A percentile compares a stretch with the other conserved stretches of the same genome.
phyloP scores from a whole-genome alignment of 2,797 vertebrate species.

The Nothura maculosa region DNA sequence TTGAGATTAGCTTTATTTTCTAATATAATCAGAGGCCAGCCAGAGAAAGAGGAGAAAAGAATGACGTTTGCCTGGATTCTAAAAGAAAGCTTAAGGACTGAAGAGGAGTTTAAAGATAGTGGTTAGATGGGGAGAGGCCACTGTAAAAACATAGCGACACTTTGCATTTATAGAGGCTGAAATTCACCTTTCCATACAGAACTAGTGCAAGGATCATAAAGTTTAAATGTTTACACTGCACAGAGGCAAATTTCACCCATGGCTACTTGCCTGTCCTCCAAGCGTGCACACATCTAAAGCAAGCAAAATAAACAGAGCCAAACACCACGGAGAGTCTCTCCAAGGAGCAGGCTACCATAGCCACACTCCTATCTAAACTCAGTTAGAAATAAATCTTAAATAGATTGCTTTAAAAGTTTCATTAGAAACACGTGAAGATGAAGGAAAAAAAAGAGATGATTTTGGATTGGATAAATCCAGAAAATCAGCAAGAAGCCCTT shows the following conservation, averaged over 20 bases:
- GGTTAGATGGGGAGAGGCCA: slow-evolving; percentile 45
- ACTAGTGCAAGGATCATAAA: slow-evolving; percentile 62
- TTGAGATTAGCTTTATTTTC: slow-evolving; percentile 81
- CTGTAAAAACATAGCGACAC: slow-evolving; percentile 55
- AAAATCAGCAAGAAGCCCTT: neutral
- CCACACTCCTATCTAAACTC: neutral
- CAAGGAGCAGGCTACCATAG: neutral
- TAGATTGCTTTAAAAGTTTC: neutral
- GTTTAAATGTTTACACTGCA: slow-evolving; percentile 54
- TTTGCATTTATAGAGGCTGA: slow-evolving; percentile 53
- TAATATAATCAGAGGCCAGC: slow-evolving; percentile 73
- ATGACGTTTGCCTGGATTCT: slow-evolving; percentile 71
- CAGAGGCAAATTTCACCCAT: slow-evolving; percentile 48
- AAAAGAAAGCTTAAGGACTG: slow-evolving; percentile 68
- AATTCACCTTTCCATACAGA: slow-evolving; percentile 26
- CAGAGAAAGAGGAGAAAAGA: slow-evolving; percentile 61
- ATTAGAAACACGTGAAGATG: neutral
- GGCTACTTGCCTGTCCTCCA: slow-evolving; percentile 19
- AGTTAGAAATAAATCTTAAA: neutral
- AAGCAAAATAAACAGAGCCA: slow-evolving; percentile 35
- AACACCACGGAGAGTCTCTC: neutral
- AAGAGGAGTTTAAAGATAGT: slow-evolving; percentile 60
- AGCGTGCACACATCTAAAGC: neutral
- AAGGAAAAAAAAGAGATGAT: neutral
- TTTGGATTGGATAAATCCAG: slow-evolving; percentile 4